Evolutionary conservation across 2,888 invertebrate genomes (phyloP), one percentile per base, ranked within the genome.

Genomic region (Chymomyza amoena): DNA sequence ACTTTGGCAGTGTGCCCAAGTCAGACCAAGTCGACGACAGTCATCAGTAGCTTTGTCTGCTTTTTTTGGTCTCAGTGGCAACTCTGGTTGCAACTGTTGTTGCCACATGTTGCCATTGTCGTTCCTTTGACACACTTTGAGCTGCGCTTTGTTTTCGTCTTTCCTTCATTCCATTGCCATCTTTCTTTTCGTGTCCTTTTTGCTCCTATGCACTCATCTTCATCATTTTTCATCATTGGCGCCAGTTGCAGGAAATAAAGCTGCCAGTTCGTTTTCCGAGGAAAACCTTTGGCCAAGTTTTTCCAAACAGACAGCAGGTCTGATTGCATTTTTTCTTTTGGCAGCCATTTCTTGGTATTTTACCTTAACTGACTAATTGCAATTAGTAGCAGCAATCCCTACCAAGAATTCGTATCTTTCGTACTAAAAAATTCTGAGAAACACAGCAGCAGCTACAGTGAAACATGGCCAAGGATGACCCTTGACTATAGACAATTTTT

Each of bases 1-100:
- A 85, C 80, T 84, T 87, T 86, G 83, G 77, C 76, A 82, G 70
- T 72, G 72, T 77, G 80, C 73, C 75, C 78, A 67, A 61, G 68
- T 78, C 66, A 57, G 50, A 28, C 28, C 28, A 6, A 28, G 32
- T 25, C 32, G 32, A 36, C 59, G 72, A 64, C 66, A 68, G 59
- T 71, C 63, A 50, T 45, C 54, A 61, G 61, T 60, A 52, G 68
- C 59, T 60, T 57, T 59, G 61, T 18, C 63, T n/a, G n/a, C n/a
- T n/a, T n/a, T n/a, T 61, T 50, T 61, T 20, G 28, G n/a, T n/a
- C 28, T 18, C n/a, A 60, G 51, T 39, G 32, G 56, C 36, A 18
- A 6, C 52, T 2, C 16, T 54, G 52, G 16, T 16, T 25, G 28
- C 45, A 16, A 39, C 45, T 61, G 66, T 69, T 65, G 69, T 69